Conservation (phyloP, 2,797 vertebrate species). For the Argya squamiceps region DNA sequence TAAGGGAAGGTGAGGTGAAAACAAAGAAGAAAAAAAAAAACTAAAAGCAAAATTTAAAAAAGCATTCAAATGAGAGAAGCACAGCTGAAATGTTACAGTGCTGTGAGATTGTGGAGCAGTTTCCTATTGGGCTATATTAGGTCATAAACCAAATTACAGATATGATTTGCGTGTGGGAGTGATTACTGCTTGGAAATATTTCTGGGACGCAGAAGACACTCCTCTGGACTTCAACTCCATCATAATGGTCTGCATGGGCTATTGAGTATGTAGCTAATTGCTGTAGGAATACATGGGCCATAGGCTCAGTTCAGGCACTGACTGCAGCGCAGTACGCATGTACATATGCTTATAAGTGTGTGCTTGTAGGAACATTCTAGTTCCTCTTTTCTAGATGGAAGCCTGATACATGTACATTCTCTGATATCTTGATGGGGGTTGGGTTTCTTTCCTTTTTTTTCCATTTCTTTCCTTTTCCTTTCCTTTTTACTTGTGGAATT, state of each 20-base stretch:
- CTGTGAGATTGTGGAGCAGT: fast-evolving
- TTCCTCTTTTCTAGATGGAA: background rate
- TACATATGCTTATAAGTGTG: background rate
- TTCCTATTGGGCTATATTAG: background rate
- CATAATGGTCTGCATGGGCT: background rate
- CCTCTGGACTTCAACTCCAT: background rate
- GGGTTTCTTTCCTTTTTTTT: background rate
- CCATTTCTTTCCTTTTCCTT: too few relatives aligned
- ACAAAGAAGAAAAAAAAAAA: background rate
- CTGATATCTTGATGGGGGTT: background rate
- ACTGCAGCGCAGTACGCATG: background rate
- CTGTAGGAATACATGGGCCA: background rate
- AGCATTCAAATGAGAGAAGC: background rate
- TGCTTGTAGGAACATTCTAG: background rate
- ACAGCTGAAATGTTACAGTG: background rate
- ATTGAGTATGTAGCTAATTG: background rate
- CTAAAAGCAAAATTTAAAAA: background rate
- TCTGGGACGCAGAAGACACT: background rate
- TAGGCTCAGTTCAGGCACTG: background rate
- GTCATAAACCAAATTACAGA: background rate
- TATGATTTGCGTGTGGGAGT: background rate
- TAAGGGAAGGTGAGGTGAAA: background rate
- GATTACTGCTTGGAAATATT: background rate
- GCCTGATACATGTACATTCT: background rate
- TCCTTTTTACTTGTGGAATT: background rate